A percentile compares a stretch with the other conserved stretches of the same genome.
Evolutionary conservation across 2,797 vertebrate genomes (phyloP).

Genomic region (Gallirallus australis): DNA sequence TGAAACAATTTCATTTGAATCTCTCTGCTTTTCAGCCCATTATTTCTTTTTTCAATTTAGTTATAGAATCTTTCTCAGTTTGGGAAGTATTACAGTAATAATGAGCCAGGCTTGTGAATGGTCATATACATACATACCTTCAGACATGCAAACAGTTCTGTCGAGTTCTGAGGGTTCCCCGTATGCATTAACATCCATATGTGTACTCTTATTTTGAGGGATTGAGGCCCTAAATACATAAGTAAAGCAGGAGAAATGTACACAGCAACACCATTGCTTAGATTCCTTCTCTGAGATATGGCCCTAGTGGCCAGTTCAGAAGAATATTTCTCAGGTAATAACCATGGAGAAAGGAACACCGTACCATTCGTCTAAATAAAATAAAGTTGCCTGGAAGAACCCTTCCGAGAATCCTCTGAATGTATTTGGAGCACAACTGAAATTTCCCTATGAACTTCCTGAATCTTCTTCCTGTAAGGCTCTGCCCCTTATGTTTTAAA

Average conservation of each 20-base stretch:
- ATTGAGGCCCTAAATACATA: fast-evolving
- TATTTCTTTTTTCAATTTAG: background rate
- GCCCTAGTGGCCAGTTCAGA: background rate
- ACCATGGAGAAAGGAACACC: background rate
- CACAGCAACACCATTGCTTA: background rate
- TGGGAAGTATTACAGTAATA: background rate
- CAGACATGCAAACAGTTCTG: background rate
- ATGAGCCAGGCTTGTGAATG: background rate
- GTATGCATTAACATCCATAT: too few relatives aligned
- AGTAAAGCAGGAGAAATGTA: background rate
- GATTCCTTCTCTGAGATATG: background rate
- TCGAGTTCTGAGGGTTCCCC: background rate
- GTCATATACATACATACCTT: background rate
- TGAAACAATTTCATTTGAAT: background rate
- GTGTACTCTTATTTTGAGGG: background rate
- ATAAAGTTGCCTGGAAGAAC: background rate
- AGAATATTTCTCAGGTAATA: background rate
- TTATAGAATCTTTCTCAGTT: background rate
- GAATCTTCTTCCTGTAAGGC: background rate
- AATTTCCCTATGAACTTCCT: background rate
- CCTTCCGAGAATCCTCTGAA: background rate
- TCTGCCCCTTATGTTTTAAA: background rate
- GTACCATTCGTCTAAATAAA: background rate
- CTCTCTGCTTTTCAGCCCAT: background rate
- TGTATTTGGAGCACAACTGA: background rate